phyloP scores from a whole-genome alignment of 2,797 vertebrate genomes.

The Melanotaenia maccullochi region DNA sequence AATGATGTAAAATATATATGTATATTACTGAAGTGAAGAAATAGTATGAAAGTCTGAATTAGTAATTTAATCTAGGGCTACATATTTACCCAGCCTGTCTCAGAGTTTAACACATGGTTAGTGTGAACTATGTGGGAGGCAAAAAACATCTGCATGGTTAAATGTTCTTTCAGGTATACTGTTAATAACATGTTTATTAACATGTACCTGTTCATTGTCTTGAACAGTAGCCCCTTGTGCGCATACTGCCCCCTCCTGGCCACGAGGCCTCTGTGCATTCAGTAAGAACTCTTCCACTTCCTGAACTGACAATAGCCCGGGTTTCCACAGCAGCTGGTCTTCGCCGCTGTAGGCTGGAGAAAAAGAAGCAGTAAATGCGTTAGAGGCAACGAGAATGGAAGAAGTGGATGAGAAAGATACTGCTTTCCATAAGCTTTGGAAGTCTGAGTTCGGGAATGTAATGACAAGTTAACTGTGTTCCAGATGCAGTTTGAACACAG shows the following conservation, averaged over 20 bases:
- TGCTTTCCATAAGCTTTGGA: not conserved
- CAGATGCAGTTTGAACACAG: not conserved
- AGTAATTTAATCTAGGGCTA: not conserved
- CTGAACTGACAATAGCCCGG: slow-evolving; percentile 83
- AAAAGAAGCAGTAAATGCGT: not conserved
- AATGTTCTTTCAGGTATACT: not conserved
- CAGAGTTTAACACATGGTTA: not conserved
- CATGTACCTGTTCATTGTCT: slow-evolving; percentile 91
- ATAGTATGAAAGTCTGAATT: no score
- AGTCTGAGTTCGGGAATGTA: not conserved
- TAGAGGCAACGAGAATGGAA: not conserved
- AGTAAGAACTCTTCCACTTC: slow-evolving; percentile 92
- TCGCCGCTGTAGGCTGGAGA: slow-evolving; percentile 87
- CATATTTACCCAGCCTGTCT: not conserved
- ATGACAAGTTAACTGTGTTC: not conserved
- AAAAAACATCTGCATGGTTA: not conserved
- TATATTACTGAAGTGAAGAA: no score
- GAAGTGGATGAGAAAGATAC: not conserved
- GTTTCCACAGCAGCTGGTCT: slow-evolving; percentile 94
- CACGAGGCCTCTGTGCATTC: slow-evolving; percentile 80
- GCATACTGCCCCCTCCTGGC: slow-evolving; percentile 74
- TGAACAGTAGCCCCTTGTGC: slow-evolving; percentile 80
- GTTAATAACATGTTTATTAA: no score
- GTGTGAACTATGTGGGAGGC: not conserved
- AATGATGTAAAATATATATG: no score